Evolutionary conservation across 1,140 invertebrate genomes (phyloP).

Genomic region (Drosophila malerkotliana): DNA sequence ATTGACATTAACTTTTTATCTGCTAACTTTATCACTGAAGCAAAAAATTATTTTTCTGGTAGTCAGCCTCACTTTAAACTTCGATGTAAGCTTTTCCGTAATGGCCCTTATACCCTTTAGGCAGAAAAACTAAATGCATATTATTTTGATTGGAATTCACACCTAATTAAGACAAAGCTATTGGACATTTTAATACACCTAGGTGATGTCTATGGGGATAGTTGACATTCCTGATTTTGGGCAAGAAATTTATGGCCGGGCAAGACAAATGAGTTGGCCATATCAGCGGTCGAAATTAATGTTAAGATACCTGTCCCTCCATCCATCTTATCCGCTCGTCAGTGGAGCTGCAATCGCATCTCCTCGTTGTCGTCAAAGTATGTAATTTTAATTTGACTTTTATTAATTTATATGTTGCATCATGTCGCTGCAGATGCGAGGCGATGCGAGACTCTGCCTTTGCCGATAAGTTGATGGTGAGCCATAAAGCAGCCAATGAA

Average conservation of each 20-base stretch:
- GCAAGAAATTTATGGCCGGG: constrained; percentile 7
- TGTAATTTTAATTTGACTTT: constrained; percentile 75
- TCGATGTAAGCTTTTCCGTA: neutral
- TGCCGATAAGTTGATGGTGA: constrained; percentile 77
- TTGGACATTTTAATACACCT: constrained; percentile 1
- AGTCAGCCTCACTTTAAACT: neutral
- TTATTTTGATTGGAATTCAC: neutral
- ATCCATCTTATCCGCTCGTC: constrained; percentile 8
- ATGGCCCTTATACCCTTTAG: neutral
- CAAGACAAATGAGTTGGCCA: constrained; percentile 15
- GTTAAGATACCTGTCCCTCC: constrained; percentile 16
- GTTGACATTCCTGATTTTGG: neutral
- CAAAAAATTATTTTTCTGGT: neutral
- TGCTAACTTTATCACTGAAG: neutral
- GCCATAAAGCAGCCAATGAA: constrained; percentile 76
- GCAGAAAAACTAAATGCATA: neutral
- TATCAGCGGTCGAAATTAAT: constrained; percentile 23
- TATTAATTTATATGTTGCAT: constrained; percentile 67
- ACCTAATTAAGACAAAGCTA: constrained; percentile 5
- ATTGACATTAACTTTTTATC: neutral
- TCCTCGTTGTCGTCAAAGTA: constrained; percentile 39
- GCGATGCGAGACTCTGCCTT: constrained; percentile 35
- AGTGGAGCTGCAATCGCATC: constrained; percentile 28
- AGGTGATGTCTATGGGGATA: neutral
- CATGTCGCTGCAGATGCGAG: constrained; percentile 12